Conservation (phyloP, 2,797 vertebrate species). For the Argyrosomus regius region DNA sequence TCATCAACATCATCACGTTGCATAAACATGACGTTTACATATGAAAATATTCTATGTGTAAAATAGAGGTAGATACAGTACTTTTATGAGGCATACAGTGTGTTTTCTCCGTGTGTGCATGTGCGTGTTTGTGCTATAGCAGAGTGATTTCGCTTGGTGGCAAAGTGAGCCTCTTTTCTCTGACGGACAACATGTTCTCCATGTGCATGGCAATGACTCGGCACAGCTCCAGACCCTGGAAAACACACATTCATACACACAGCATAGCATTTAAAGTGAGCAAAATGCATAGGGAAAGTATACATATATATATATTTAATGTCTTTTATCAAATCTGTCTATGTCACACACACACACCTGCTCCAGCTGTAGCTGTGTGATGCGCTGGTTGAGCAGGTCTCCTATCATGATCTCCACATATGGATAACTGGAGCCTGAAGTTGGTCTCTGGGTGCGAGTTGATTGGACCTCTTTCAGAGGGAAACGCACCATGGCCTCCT, state of each 20-base stretch:
- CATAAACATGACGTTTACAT: conserved; percentile 26
- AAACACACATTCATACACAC: conserved; percentile 50
- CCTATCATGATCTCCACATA: conserved; percentile 95
- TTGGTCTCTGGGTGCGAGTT: conserved; percentile 92
- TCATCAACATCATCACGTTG: not conserved
- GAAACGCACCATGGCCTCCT: conserved; percentile 92
- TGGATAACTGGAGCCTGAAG: conserved; percentile 92
- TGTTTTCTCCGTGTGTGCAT: conserved; percentile 24
- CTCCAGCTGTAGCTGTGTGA: conserved; percentile 95
- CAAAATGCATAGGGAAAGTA: not conserved
- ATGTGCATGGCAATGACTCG: conserved; percentile 94
- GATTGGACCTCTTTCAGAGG: conserved; percentile 95
- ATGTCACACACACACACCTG: conserved; percentile 85
- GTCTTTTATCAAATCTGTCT: not conserved
- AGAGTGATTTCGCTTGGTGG: conserved; percentile 98
- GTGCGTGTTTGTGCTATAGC: conserved; percentile 82
- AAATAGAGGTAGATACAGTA: conserved; percentile 76
- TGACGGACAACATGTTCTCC: conserved; percentile 91
- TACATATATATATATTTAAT: not conserved
- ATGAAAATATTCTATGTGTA: conserved; percentile 55
- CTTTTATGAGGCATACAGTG: conserved; percentile 27
- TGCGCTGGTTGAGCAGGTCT: conserved; percentile 89
- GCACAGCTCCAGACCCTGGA: conserved; percentile 95
- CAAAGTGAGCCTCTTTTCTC: conserved; percentile 93
- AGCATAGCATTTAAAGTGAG: not conserved